These are phyloP conservation scores for Digitonthophagus gazella DNA, from an alignment of 2,888 invertebrate species.

Conservation along the genomic window DNA sequence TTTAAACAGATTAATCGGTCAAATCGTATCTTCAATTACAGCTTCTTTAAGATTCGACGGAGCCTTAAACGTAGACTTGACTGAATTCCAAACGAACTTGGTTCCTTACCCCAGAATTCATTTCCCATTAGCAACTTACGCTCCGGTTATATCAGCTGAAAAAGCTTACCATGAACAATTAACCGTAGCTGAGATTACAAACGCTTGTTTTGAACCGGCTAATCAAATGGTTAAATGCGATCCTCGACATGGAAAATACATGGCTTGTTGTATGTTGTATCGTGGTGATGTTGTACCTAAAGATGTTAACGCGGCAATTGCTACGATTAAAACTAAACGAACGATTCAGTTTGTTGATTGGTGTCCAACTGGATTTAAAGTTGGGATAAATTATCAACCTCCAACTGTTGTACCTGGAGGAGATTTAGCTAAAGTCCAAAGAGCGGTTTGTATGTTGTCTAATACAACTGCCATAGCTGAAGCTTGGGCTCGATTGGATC, in stretches of 20 bases:
- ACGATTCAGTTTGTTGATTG: slow-evolving; percentile 88
- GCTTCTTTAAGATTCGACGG: slow-evolving; percentile 91
- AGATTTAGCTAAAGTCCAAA: slow-evolving; percentile 87
- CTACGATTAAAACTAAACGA: slow-evolving; percentile 92
- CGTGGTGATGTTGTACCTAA: slow-evolving; percentile 89
- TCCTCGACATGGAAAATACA: slow-evolving; percentile 85
- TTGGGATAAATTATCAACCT: slow-evolving; percentile 87
- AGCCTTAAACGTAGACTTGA: slow-evolving; percentile 88
- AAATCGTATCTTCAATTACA: slow-evolving; percentile 90
- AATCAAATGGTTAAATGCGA: slow-evolving; percentile 94
- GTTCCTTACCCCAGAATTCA: slow-evolving; percentile 95
- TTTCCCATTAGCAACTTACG: slow-evolving; percentile 89
- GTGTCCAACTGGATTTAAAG: slow-evolving; percentile 81
- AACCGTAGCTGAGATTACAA: slow-evolving; percentile 89
- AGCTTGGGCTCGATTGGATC: slow-evolving; percentile 92
- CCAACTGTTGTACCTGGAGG: slow-evolving; percentile 90
- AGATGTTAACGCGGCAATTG: slow-evolving; percentile 90
- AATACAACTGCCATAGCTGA: slow-evolving; percentile 96
- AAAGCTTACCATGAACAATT: slow-evolving; percentile 92
- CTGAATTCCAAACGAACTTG: slow-evolving; percentile 91
- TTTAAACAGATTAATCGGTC: slow-evolving; percentile 81
- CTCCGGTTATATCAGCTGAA: slow-evolving; percentile 89
- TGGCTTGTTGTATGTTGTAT: slow-evolving; percentile 95
- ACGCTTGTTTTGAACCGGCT: slow-evolving; percentile 92
- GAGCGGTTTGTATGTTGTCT: slow-evolving; percentile 95